phyloP scores from a whole-genome alignment of 2,113 vertebrate genomes.

The Aphelocoma coerulescens region DNA sequence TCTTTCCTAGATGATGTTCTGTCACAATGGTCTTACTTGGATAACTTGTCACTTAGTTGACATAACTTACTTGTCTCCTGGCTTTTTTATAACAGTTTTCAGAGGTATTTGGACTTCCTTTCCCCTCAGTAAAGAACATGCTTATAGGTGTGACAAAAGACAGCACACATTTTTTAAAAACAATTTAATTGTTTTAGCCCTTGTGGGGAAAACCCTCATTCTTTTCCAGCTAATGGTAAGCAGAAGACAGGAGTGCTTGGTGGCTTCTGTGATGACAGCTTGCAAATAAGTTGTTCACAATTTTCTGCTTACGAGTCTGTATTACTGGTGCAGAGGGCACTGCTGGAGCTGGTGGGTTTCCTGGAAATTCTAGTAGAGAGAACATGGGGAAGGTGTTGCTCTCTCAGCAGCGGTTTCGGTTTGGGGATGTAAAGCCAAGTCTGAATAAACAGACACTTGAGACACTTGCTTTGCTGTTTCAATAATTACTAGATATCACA shows the following conservation, averaged over 20 bases:
- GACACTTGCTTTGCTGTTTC: background rate
- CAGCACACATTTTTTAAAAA: background rate
- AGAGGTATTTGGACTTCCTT: background rate
- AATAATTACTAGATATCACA: background rate
- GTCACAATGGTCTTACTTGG: background rate
- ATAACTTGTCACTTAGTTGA: background rate
- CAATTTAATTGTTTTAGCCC: background rate
- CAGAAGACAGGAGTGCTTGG: background rate
- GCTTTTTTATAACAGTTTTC: background rate
- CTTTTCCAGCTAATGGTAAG: background rate
- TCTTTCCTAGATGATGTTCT: background rate
- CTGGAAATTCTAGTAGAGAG: background rate
- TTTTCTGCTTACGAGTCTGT: background rate
- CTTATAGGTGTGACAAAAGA: background rate
- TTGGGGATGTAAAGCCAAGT: background rate
- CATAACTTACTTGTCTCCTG: background rate
- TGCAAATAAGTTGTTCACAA: background rate
- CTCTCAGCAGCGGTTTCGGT: fast-evolving
- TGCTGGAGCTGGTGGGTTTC: background rate
- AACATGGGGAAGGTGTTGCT: background rate
- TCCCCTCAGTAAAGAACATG: background rate
- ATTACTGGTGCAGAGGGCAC: background rate
- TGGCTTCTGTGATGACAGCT: background rate
- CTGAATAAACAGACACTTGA: background rate
- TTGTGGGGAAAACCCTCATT: background rate